Conservation (phyloP, 2,113 vertebrate species). For the Bos indicus region DNA sequence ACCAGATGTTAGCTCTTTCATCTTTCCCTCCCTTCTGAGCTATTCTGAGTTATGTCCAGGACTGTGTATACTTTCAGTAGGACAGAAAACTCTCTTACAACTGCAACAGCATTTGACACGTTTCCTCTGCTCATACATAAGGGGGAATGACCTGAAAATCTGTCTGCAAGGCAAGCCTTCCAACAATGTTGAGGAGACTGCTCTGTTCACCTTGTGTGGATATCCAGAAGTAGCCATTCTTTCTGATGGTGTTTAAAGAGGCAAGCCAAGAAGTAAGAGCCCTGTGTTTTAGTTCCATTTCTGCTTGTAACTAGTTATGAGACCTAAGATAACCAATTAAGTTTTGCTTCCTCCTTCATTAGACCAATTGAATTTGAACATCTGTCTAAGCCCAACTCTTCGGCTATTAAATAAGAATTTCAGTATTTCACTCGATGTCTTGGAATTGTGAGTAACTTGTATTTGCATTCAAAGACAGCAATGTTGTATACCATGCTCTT, state of each 20-base stretch:
- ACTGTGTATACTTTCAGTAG: neutral
- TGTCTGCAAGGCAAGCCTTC: neutral
- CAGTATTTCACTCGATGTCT: neutral
- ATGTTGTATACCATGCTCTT: neutral
- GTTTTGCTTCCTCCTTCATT: neutral
- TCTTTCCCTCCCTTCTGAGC: neutral
- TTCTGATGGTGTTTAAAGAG: neutral
- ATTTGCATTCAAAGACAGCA: neutral
- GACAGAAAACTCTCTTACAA: neutral
- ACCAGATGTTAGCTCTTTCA: neutral
- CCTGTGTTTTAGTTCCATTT: neutral
- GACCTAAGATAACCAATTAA: neutral
- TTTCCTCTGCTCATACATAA: neutral
- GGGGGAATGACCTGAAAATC: neutral
- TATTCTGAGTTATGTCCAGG: neutral
- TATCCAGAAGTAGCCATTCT: neutral
- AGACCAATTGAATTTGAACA: neutral
- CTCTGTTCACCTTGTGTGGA: neutral
- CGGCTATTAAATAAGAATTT: neutral
- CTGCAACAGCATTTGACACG: neutral
- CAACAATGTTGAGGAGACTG: neutral
- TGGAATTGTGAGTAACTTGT: neutral
- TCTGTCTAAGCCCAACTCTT: neutral
- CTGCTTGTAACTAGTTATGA: neutral
- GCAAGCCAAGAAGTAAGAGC: neutral